These are phyloP conservation scores for Melieria omissa DNA, from an alignment of 2,888 invertebrate genomes.

Conservation along the genomic window DNA sequence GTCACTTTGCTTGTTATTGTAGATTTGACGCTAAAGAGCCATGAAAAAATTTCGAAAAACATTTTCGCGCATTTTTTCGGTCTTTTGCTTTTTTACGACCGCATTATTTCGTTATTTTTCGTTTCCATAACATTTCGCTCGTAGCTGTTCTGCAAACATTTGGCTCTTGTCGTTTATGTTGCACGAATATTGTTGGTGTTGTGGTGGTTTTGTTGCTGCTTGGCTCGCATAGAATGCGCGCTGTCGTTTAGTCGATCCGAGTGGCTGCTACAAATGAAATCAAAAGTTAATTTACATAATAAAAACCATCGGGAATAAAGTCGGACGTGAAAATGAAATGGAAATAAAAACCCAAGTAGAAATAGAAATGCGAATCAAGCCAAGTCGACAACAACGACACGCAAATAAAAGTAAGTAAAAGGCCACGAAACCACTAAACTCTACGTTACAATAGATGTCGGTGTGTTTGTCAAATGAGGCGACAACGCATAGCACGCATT, in stretches of 20 bases:
- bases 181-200: too few species aligned
- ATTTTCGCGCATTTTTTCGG: neutral
- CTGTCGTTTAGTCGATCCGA: neutral
- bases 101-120: conserved; percentile 1
- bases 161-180: too few species aligned
- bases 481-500: too few species aligned
- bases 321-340: neutral
- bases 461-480: too few species aligned
- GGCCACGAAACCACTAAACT: too few species aligned
- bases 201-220: too few species aligned
- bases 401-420: too few species aligned
- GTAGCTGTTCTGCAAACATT: neutral
- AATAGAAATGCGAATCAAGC: neutral
- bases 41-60: neutral
- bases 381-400: too few species aligned
- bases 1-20: neutral
- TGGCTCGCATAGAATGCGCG: too few species aligned
- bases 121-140: conserved; percentile 13
- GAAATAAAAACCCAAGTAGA: neutral
- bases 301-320: neutral
- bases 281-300: conserved; percentile 27
- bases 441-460: too few species aligned
- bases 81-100: neutral
- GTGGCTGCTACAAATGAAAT: conserved; percentile 6
- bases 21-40: neutral